Evolutionary conservation across 2,797 vertebrate genomes (phyloP).

Genomic region (Melanotaenia nigrans): DNA sequence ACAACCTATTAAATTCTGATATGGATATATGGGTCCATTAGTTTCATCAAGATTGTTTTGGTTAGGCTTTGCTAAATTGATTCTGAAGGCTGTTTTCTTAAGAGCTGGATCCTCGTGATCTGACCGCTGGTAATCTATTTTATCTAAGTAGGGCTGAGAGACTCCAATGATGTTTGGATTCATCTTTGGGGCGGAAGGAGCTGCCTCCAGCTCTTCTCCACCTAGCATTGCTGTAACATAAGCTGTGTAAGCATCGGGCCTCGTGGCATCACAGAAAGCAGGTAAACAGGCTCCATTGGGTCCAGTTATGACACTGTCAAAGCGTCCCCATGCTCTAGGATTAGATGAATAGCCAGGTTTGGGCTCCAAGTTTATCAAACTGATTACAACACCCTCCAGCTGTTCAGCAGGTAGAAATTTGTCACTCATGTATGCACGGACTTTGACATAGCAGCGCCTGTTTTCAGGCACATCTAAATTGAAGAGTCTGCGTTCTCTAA

Average conservation of each 20-base stretch:
- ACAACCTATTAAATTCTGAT: conserved; percentile 88
- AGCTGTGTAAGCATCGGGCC: conserved; percentile 91
- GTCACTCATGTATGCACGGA: conserved; percentile 94
- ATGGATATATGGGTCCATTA: conserved; percentile 93
- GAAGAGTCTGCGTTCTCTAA: conserved; percentile 94
- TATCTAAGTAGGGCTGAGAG: conserved; percentile 91
- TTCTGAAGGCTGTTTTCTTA: conserved; percentile 93
- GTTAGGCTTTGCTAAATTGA: conserved; percentile 94
- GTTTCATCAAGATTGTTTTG: conserved; percentile 88
- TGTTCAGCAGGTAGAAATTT: conserved; percentile 92
- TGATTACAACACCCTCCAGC: conserved; percentile 93
- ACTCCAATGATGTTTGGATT: conserved; percentile 90
- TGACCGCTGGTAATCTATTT: conserved; percentile 90
- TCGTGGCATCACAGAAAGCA: conserved; percentile 90
- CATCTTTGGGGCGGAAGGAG: conserved; percentile 90
- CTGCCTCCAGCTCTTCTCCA: conserved; percentile 94
- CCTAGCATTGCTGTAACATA: conserved; percentile 92
- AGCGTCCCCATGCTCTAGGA: conserved; percentile 95
- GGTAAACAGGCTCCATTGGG: conserved; percentile 94
- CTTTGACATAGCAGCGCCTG: conserved; percentile 96
- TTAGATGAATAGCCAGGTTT: conserved; percentile 91
- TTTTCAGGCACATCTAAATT: conserved; percentile 97
- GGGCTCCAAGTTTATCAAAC: conserved; percentile 93
- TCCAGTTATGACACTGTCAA: conserved; percentile 95
- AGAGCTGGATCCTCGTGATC: conserved; percentile 90